Base-by-base conservation (phyloP, 2,797 vertebrate species). In the Rhinoraja longicauda region DNA sequence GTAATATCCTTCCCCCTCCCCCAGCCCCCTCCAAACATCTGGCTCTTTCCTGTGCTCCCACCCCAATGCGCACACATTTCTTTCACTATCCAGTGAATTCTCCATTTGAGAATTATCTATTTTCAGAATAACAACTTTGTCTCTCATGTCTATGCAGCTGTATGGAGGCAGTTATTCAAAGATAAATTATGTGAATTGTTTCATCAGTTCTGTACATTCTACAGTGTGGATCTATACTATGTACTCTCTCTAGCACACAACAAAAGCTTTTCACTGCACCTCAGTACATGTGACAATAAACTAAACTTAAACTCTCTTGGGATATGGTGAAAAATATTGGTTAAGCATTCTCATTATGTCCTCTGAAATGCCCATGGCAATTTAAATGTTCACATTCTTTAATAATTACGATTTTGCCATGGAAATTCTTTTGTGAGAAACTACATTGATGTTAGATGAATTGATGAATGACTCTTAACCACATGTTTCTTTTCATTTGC, bases 401-500 rank as follows among this genome's bases (percentile, higher is more conserved):
- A 36, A 88, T 12, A 29, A 57, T 53, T 15, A 15, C 1, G 29
- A 21, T 88, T 17, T 64, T n/a, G n/a, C 21, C 59, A 45, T 29
- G 13, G 7, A 92, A n/a, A 7, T 5, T 73, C 26, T 82, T 19
- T 81, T 5, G 13, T 79, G 59, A 88, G 57, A 81, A 24, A 62
- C n/a, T 32, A 36, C 64, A 21, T 88, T 67, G 32, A 5, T 32
- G 32, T 88, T 59, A 26, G 9, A 36, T 93, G 32, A 59, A 73
- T 81, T 45, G 79, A 17, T 59, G 53, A 79, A 76, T 79, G 19
- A 32, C 39, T 93, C 73, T 1, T 82, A 72, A 29, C 39, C 29
- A 53, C 24, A 17, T 70, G 19, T 73, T 21, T 53, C 17, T 92
- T 9, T 70, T 45, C n/a, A 39, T 82, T 19, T 94, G 72, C 92